Evolutionary conservation across 2,797 vertebrate genomes (phyloP).

Genomic region (Hylomyscus alleni): DNA sequence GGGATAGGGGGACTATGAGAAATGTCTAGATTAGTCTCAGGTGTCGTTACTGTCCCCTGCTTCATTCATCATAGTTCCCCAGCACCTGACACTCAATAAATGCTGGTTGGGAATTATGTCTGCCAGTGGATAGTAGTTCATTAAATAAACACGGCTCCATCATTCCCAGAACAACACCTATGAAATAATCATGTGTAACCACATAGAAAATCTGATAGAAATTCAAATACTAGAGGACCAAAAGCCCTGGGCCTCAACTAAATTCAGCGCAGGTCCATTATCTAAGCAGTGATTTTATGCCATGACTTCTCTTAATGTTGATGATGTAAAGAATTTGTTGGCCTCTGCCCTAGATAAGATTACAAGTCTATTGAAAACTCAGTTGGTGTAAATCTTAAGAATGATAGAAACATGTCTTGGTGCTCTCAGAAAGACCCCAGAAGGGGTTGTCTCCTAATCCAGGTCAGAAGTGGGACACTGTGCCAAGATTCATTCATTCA

Average conservation of each 20-base stretch:
- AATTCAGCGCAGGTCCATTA: neutral
- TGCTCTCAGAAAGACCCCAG: neutral
- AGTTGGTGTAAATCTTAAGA: conserved; percentile 2
- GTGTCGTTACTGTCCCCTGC: neutral
- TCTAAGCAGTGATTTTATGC: neutral
- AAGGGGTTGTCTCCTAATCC: neutral
- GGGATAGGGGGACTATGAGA: neutral
- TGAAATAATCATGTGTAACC: neutral
- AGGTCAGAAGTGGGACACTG: neutral
- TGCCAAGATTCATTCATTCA: neutral
- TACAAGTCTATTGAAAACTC: conserved; percentile 34
- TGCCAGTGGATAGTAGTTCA: neutral
- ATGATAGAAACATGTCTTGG: neutral
- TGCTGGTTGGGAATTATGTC: neutral
- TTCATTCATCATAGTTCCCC: conserved; percentile 40
- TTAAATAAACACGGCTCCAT: neutral
- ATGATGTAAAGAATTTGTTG: neutral
- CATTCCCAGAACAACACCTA: conserved; percentile 21
- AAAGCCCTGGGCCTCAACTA: neutral
- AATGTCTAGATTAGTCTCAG: neutral
- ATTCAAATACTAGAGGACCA: neutral
- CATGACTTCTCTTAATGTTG: neutral
- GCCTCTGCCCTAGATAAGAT: conserved; percentile 27
- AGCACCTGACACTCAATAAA: conserved; percentile 15
- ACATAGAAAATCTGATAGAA: neutral